These are phyloP conservation scores for Habroteleia sp. DNA, from an alignment of 2,888 invertebrate species.

Conservation along the genomic window DNA sequence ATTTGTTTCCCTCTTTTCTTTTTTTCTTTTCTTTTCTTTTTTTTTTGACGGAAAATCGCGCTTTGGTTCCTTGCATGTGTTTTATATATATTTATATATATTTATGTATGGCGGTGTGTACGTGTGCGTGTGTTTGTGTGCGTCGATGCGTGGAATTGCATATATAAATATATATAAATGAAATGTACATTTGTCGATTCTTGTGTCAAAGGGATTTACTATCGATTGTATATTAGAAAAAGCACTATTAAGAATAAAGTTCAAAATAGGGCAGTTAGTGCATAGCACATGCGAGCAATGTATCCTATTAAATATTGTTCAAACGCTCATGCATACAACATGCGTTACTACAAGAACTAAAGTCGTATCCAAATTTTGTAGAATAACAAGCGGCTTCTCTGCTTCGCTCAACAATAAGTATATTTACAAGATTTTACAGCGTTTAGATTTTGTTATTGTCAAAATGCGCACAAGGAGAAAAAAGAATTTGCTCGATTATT, in stretches of 20 bases:
- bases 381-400: conserved; percentile 12
- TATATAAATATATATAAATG: neutral
- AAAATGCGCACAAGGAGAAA: too few relatives aligned
- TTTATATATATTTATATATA: neutral
- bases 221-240: conserved; percentile 53
- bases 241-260: conserved; percentile 63
- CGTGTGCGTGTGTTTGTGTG: too few relatives aligned
- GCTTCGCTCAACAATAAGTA: conserved; percentile 1
- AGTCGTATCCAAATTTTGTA: conserved; percentile 59
- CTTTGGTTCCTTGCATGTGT: too few relatives aligned
- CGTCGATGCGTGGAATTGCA: too few relatives aligned
- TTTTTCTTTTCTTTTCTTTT: too few relatives aligned
- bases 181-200: neutral
- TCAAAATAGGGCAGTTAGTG: conserved; percentile 75
- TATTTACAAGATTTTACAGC: conserved; percentile 24
- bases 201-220: conserved; percentile 24
- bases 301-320: conserved; percentile 71
- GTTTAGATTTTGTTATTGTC: neutral
- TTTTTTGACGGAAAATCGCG: too few relatives aligned
- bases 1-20: too few relatives aligned
- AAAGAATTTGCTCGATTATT: too few relatives aligned
- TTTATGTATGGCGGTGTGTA: too few relatives aligned
- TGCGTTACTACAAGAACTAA: conserved; percentile 77
- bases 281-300: conserved; percentile 78
- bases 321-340: conserved; percentile 77